A percentile compares a stretch with the other conserved stretches of the same genome.
Evolutionary conservation across 2,888 invertebrate species (phyloP).

Genomic region (Campoplex nolae): DNA sequence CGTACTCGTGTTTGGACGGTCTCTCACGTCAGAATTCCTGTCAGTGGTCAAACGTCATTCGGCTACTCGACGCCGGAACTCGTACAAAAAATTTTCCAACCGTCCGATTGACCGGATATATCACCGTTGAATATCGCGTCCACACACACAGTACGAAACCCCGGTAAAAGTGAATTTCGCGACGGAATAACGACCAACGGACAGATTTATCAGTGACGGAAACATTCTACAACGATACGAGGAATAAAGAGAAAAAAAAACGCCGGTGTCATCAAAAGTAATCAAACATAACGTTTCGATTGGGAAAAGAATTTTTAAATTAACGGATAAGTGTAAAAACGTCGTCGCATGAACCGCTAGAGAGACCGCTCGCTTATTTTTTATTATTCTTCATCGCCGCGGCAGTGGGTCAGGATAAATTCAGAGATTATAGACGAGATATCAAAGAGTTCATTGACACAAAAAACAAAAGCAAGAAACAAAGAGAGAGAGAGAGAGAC

Average conservation of each 20-base stretch:
- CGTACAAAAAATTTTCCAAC: conserved; percentile 56
- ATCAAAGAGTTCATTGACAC: background rate
- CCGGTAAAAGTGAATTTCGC: conserved; percentile 23
- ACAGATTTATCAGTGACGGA: conserved; percentile 51
- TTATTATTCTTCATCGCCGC: conserved; percentile 79
- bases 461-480: background rate
- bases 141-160: background rate
- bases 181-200: conserved; percentile 35
- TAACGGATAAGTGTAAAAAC: conserved; percentile 61
- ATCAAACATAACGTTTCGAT: conserved; percentile 1
- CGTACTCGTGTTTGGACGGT: conserved; percentile 64
- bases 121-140: conserved; percentile 34
- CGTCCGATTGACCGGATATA: conserved; percentile 59
- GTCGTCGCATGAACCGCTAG: conserved; percentile 75
- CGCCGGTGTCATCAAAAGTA: background rate
- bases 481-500: conserved; percentile 4
- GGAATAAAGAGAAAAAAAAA: conserved; percentile 5
- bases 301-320: conserved; percentile 17
- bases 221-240: conserved; percentile 24
- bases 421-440: conserved; percentile 22
- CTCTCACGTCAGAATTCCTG: conserved; percentile 67
- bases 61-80: conserved; percentile 66
- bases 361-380: conserved; percentile 81
- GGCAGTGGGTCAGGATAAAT: conserved; percentile 58
- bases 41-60: conserved; percentile 67